Evolutionary conservation across 2,113 vertebrate genomes (phyloP), one percentile per base, ranked within the genome.

Genomic region (Sinocyclocheilus maitianheensis): DNA sequence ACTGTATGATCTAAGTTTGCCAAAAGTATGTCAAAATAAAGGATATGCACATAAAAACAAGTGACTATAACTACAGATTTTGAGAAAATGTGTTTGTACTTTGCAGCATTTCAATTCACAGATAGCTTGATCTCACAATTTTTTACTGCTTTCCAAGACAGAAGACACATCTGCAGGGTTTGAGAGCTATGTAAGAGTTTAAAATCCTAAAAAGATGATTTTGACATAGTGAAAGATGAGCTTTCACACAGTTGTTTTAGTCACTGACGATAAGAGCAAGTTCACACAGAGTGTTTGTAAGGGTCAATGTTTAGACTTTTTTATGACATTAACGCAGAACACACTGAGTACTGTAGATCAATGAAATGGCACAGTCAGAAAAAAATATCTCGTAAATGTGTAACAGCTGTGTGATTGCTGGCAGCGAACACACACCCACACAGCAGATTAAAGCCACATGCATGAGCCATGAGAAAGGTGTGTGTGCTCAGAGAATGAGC

Each of bases 311-410:
- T 87, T 40, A 65, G 51, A 77, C 75, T 14, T 65, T 74, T 87
- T 76, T 46, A 85, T 16, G 26, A 51, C 24, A 81, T 85, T 86
- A 87, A 83, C 80, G 46, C 77, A 63, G 20, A 14, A 60, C 55
- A 67, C 26, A 43, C 48, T 8, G 67, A 81, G 88, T 1, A 18
- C 46, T 53, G 75, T 26, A 76, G 30, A 85, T 81, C n/a, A 77
- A 80, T 62, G 53, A 48, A 37, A 88, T 13, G n/a, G 69, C 62
- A 30, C 82, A 89, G 79, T 53, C 67, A 53, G 77, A 77, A 84
- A 58, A 88, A 58, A 87, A 87, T 67, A 84, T 90, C 65, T 74
- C 14, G 13, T 55, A 86, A 90, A 90, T 89, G 88, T 30, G 71
- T 65, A 63, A 48, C 90, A 91, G 87, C 85, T 81, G 86, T 14